Percentiles rank a stretch among this genome's conserved stretches.
These are phyloP conservation scores for Tipula confusa DNA, from an alignment of 2,888 invertebrate genomes.

Conservation along the genomic window DNA sequence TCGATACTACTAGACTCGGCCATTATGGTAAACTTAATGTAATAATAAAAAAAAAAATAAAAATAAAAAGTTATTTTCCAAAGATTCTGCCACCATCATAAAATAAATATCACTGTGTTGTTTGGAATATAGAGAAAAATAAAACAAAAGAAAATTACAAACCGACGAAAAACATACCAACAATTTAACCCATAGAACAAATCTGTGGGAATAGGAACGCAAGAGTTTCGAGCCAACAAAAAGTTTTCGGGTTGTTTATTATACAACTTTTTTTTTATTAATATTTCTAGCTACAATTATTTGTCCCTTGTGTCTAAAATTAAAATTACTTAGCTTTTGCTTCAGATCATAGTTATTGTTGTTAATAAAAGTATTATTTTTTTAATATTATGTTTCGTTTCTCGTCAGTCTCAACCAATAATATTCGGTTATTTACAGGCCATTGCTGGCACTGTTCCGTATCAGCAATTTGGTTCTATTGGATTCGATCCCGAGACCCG, in stretches of 20 bases:
- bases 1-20: neutral
- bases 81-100: neutral
- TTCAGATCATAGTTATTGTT: neutral
- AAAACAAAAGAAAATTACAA: neutral
- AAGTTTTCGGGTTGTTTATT: neutral
- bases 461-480: too few relatives aligned
- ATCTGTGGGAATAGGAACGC: neutral
- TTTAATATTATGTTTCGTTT: too few relatives aligned
- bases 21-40: neutral
- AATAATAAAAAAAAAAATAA: neutral
- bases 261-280: neutral
- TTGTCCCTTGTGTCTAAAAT: neutral
- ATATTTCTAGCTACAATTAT: conserved; percentile 3
- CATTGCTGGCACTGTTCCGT: too few relatives aligned
- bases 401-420: neutral
- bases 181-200: neutral
- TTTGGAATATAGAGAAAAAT: too few relatives aligned
- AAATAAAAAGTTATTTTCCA: neutral
- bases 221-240: neutral
- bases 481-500: too few relatives aligned
- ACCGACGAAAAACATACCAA: conserved; percentile 7
- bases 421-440: too few relatives aligned
- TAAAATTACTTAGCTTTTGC: conserved; percentile 6
- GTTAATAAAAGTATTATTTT: neutral
- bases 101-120: neutral